phyloP scores from a whole-genome alignment of 1,140 invertebrate genomes.

The Wiebesia pumilae region DNA sequence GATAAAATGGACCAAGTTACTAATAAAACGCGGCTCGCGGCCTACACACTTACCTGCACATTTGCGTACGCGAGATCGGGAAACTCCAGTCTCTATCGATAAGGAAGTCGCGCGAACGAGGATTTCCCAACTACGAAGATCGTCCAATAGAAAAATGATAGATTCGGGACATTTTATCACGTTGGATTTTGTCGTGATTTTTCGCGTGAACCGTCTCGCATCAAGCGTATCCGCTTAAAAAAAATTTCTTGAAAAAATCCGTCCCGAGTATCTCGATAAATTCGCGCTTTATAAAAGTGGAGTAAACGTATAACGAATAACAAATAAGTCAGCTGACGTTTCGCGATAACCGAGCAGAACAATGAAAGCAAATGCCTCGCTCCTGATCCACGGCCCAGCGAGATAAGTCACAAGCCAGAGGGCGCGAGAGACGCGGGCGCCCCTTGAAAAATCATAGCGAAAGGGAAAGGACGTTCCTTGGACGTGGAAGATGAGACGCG shows the following conservation, averaged over 20 bases:
- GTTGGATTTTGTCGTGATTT: neutral
- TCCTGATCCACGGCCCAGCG: too few relatives aligned
- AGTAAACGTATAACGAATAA: too few relatives aligned
- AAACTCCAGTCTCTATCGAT: neutral
- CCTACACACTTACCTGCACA: too few relatives aligned
- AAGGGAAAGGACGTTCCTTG: conserved; percentile 14
- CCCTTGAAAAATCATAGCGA: conserved; percentile 25
- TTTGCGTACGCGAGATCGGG: neutral
- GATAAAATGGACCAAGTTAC: neutral
- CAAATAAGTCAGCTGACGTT: too few relatives aligned
- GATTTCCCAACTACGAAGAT: conserved; percentile 23
- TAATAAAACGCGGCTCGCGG: neutral
- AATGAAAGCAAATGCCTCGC: too few relatives aligned
- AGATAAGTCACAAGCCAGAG: too few relatives aligned
- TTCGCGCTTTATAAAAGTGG: neutral
- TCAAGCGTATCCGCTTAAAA: too few relatives aligned
- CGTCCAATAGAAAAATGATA: neutral
- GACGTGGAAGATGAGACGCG: conserved; percentile 17
- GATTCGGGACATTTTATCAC: neutral
- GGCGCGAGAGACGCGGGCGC: too few relatives aligned
- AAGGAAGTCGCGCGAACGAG: conserved; percentile 37
- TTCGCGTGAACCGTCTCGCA: too few relatives aligned
- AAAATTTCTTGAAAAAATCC: neutral
- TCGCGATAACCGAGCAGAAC: too few relatives aligned
- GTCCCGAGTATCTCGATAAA: neutral